Percentiles rank a stretch among this genome's conserved stretches.
Evolutionary conservation across 2,113 vertebrate species (phyloP).

Genomic region (Apaloderma vittatum): DNA sequence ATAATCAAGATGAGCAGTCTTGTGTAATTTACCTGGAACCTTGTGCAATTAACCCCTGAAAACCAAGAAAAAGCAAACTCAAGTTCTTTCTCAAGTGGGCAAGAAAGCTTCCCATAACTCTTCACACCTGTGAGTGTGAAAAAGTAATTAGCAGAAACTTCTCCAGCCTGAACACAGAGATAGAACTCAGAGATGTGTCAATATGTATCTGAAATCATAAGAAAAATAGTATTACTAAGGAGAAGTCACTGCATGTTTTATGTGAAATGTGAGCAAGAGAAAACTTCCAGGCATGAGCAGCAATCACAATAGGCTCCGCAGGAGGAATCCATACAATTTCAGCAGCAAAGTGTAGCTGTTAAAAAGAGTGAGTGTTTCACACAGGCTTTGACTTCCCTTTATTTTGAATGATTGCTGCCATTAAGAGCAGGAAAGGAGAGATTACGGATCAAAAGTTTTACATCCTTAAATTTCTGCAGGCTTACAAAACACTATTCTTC

Average conservation of each 20-base stretch:
- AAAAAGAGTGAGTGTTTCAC: background rate
- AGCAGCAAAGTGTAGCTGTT: background rate
- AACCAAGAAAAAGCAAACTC: background rate
- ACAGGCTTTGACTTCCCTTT: background rate
- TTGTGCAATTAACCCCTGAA: background rate
- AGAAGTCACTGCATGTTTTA: background rate
- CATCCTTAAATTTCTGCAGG: background rate
- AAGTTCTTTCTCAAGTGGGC: background rate
- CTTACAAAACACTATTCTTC: background rate
- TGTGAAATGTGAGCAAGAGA: background rate
- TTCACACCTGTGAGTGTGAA: background rate
- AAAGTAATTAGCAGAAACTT: background rate
- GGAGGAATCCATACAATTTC: background rate
- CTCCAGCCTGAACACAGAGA: background rate
- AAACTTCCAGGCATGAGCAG: background rate
- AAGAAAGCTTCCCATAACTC: background rate
- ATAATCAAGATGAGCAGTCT: background rate
- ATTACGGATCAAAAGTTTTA: background rate
- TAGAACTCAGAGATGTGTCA: background rate
- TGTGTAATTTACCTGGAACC: background rate
- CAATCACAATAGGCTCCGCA: background rate
- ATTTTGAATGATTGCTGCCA: background rate
- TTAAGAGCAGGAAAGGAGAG: background rate
- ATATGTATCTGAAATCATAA: background rate
- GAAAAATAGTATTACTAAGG: background rate